These are phyloP conservation scores for Manduca sexta DNA, from an alignment of 1,140 invertebrate genomes.

Conservation along the genomic window DNA sequence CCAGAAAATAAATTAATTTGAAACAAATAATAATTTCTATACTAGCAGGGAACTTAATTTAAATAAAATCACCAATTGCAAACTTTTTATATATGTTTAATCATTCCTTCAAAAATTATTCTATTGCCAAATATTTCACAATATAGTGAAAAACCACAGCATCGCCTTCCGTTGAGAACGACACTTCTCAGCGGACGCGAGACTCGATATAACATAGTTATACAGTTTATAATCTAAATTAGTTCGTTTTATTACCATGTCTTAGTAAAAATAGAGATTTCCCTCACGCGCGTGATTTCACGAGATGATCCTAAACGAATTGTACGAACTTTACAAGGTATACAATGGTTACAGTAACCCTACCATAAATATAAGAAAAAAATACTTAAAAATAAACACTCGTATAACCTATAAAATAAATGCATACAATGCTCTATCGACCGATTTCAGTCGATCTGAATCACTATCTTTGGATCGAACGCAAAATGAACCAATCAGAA, in stretches of 20 bases:
- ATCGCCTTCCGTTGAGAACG: background rate
- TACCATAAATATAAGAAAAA: too few species aligned
- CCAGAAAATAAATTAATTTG: too few species aligned
- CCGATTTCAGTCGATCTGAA: too few species aligned
- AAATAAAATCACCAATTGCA: slow-evolving; percentile 7
- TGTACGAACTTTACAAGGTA: slow-evolving; percentile 15
- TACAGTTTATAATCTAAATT: slow-evolving; percentile 23
- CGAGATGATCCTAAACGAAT: slow-evolving; percentile 13
- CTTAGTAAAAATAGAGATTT: slow-evolving; percentile 52
- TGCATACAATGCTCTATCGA: too few species aligned
- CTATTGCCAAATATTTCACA: slow-evolving; percentile 49
- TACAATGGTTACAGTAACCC: slow-evolving; percentile 5
- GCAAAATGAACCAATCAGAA: too few species aligned
- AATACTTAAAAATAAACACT: too few species aligned
- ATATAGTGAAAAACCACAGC: slow-evolving; percentile 25
- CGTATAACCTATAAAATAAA: too few species aligned
- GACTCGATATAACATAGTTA: slow-evolving; percentile 1
- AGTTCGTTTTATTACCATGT: slow-evolving; percentile 36
- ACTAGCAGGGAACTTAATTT: background rate
- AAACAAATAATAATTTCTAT: too few species aligned
- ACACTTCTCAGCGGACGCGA: slow-evolving; percentile 34
- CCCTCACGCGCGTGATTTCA: slow-evolving; percentile 14
- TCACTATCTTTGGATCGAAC: too few species aligned
- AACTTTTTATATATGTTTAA: slow-evolving; percentile 37
- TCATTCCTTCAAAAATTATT: slow-evolving; percentile 37